Base-by-base conservation (phyloP, 37 sponge, comb jelly and placozoan species). In the Dysidea cf. avara region DNA sequence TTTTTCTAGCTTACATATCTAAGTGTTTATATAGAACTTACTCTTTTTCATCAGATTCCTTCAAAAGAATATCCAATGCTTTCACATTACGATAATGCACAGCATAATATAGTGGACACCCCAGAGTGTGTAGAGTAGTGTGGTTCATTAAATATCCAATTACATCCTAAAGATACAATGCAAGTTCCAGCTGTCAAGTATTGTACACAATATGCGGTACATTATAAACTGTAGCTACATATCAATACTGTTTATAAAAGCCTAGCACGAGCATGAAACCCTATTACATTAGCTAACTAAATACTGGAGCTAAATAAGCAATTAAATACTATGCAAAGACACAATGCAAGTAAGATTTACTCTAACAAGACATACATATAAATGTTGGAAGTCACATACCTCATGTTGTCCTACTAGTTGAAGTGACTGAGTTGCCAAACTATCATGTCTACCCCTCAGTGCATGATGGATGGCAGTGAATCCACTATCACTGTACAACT, bases 61-160 rank as follows among this genome's bases (percentile, higher is more conserved):
- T 75, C 31, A 82, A 39, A 0, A 82, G 32, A 16, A 62, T 16
- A 9, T 49, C 0, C 4, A 82, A 53, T 9, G 68, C 83, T 2
- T n/a, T 20, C 31, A 76, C 12, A 35, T 82, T 82, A 35, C 83
- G 51, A 40, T 61, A 75, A 46, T 82, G 76, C n/a, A 76, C 47
- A 46, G 83, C 83, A 67, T 75, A 64, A 57, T 82, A 82, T 12
- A 82, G 39, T 40, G 83, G 76, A 62, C 83, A 82, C 22, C 79
- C 79, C 29, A 55, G 61, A 5, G 49, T 25, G 51, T 57, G 39
- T n/a, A 53, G 52, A 14, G 29, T 31, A 22, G 22, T 7, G 24
- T 53, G 21, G 49, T 34, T 11, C 20, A 53, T 31, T 2, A 78
- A 69, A 24, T 53, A 39, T 1, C 13, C 39, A 35, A 78, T 54